These are phyloP conservation scores for Origma solitaria DNA, from an alignment of 2,113 vertebrate species.

Conservation along the genomic window DNA sequence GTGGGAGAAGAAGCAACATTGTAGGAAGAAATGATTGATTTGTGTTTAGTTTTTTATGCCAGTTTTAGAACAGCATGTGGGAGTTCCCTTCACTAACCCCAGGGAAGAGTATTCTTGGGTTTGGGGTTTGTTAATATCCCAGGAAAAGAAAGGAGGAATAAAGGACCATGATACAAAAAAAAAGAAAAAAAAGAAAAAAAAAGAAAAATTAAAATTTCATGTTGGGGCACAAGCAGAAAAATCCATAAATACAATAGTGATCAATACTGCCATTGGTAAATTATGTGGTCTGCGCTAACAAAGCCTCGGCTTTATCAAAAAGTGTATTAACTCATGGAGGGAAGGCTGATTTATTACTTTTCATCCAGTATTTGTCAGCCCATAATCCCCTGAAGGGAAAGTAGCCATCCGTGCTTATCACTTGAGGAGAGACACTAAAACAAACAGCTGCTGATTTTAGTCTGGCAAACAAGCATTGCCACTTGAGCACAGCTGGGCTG, in stretches of 20 bases:
- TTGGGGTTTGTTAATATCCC: not conserved
- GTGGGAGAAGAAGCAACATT: slow-evolving; percentile 7
- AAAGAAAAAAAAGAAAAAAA: not conserved
- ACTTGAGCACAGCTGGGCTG: not conserved
- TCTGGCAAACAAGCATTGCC: not conserved
- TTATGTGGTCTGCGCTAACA: not conserved
- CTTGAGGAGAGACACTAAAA: not conserved
- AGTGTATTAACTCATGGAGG: not conserved
- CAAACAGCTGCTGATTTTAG: not conserved
- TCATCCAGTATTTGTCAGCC: not conserved
- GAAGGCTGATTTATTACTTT: not conserved
- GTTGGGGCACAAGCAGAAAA: not conserved
- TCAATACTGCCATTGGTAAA: not conserved
- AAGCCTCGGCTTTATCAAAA: not conserved
- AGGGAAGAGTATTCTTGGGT: not conserved
- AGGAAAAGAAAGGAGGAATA: not conserved
- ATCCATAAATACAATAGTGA: not conserved
- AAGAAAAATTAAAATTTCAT: not conserved
- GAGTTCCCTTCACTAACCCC: not conserved
- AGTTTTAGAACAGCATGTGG: not conserved
- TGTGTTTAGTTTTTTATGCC: not conserved
- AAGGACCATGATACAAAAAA: not conserved
- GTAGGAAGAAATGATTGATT: not conserved
- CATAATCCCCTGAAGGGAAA: not conserved
- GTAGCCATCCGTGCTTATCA: not conserved